Evolutionary conservation across 92 coral and sea anemone genomes (phyloP).

Genomic region (Muricea muricata): DNA sequence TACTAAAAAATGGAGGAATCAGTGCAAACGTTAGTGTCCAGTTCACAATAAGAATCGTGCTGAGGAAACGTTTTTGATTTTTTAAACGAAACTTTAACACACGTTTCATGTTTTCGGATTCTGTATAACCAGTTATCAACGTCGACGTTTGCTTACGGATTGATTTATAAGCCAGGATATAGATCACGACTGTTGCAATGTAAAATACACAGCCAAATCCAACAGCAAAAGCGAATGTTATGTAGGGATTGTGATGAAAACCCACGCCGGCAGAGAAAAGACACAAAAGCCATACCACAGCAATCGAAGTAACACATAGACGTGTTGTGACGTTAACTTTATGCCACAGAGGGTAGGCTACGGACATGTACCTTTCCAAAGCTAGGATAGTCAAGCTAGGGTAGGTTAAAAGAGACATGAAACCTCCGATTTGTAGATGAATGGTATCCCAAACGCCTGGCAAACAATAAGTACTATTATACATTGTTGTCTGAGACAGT

Average conservation of each 20-base stretch:
- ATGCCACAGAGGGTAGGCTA: constrained; percentile 17
- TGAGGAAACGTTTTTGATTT: constrained; percentile 4
- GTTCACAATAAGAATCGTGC: background rate
- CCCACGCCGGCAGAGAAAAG: too few relatives aligned
- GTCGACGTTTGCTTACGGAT: background rate
- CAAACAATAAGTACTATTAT: background rate
- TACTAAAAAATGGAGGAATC: background rate
- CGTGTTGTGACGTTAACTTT: constrained; percentile 2
- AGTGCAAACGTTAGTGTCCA: background rate
- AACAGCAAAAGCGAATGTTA: too few relatives aligned
- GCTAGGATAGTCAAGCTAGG: background rate
- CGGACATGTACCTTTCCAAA: background rate
- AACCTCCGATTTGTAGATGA: background rate
- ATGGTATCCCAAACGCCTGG: background rate
- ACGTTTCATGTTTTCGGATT: background rate
- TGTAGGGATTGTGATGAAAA: too few relatives aligned
- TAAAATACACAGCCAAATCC: background rate
- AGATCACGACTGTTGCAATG: background rate
- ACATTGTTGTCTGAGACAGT: background rate
- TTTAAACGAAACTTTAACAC: background rate
- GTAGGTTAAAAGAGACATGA: background rate
- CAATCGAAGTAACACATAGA: background rate
- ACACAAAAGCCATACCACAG: background rate
- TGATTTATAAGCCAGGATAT: background rate
- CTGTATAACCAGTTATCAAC: background rate